Evolutionary conservation across 1,140 invertebrate genomes (phyloP), one percentile per base, ranked within the genome.

Genomic region (Hirudo medicinalis): DNA sequence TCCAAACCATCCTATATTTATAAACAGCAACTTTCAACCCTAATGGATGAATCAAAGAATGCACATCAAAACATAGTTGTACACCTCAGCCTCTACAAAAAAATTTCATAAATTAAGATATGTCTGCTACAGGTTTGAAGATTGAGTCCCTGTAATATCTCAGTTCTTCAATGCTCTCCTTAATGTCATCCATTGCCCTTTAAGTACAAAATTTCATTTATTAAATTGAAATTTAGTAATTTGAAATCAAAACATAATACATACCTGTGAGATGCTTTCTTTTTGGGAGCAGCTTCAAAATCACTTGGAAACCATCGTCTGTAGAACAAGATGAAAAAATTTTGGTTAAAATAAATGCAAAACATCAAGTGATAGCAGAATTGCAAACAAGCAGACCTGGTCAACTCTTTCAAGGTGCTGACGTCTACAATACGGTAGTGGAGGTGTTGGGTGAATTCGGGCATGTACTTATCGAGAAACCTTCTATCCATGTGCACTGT

Each of bases 381-480:
- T 71, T 36, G n/a, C 13, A 57, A 66, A 55, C 17, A 36, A 69
- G n/a, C 72, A 76, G 81, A 86, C 86, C 80, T 86, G 63, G 81
- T 82, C 29, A 97, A 77, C 83, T 96, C 93, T 81, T 95, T 96
- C 1, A 97, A 82, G 4, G 89, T 87, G 49, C 89, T 91, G 6
- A 96, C 92, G 86, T 98, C 94, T 69, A 97, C 88, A 29, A 92
- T 89, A 77, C 94, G 86, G 82, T 97, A 96, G 82, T 97, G 92
- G 71, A 97, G 83, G 81, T 93, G 90, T 17, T 88, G 77, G 77
- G 89, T 75, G 49, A 83, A 79, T 8, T 74, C 68, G 17, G 80
- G 80, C 81, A 82, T 82, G 73, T 81, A 79, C 74, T 78, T 79
- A 27, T 78, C 71, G 0, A 83, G 76, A 73, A 83, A 83, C 70